Percentiles rank a stretch among this genome's conserved stretches.
Conservation (phyloP, 2,888 invertebrate species). For the Drosophila kanekoi region DNA sequence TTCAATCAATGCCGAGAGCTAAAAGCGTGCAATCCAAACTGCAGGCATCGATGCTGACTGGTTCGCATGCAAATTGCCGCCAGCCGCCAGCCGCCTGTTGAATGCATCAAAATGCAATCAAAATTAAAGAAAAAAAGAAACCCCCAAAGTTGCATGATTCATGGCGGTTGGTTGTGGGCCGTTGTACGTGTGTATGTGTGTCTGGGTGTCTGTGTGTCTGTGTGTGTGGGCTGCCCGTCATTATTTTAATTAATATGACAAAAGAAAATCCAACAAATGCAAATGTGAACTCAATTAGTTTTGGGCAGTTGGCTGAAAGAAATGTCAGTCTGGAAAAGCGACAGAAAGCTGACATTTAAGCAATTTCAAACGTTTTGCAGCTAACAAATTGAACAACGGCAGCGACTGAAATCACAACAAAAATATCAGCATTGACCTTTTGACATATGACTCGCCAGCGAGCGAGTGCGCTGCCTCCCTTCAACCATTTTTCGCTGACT, state of each 20-base stretch:
- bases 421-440: slow-evolving; percentile 78
- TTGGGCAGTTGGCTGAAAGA: slow-evolving; percentile 44
- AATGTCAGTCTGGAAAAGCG: slow-evolving; percentile 41
- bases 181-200: slow-evolving; percentile 14
- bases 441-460: slow-evolving; percentile 71
- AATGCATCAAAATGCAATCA: slow-evolving; percentile 82
- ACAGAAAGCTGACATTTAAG: slow-evolving; percentile 70
- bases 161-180: slow-evolving; percentile 41
- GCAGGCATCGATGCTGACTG: slow-evolving; percentile 45
- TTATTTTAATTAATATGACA: slow-evolving; percentile 75
- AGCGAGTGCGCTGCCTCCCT: slow-evolving; percentile 19
- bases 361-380: slow-evolving; percentile 75
- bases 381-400: slow-evolving; percentile 73
- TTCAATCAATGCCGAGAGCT: slow-evolving; percentile 77
- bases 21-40: slow-evolving; percentile 57
- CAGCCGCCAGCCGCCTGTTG: slow-evolving; percentile 40
- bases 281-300: slow-evolving; percentile 69
- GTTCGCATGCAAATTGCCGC: slow-evolving; percentile 66
- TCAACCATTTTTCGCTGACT: slow-evolving; percentile 30
- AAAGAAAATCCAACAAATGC: slow-evolving; percentile 54
- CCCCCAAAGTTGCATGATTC: slow-evolving; percentile 46
- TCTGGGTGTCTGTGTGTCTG: slow-evolving; percentile 1
- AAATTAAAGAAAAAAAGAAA: slow-evolving; percentile 63
- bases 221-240: slow-evolving; percentile 48
- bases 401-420: slow-evolving; percentile 56